Percentiles rank a stretch among this genome's conserved stretches.
phyloP scores from a whole-genome alignment of 2,113 vertebrate species.

The Apus apus region DNA sequence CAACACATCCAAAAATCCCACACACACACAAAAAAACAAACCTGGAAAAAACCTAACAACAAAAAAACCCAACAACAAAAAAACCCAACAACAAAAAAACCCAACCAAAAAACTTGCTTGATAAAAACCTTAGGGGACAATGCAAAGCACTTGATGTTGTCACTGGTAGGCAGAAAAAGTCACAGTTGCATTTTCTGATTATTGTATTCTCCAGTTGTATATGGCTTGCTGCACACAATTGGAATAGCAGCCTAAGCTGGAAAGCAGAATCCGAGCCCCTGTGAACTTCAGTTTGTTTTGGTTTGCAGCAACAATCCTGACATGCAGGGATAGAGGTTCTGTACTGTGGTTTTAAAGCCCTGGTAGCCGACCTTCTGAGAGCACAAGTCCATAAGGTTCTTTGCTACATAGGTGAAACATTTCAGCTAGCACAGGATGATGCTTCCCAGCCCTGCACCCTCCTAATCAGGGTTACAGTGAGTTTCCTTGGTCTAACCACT shows the following conservation, averaged over 20 bases:
- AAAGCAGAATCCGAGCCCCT: neutral
- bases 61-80: too few species aligned
- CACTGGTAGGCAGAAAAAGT: neutral
- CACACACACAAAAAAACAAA: too few species aligned
- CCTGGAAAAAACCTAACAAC: too few species aligned
- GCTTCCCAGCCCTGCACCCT: neutral
- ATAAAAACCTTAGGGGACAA: neutral
- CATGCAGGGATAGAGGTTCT: fast-evolving
- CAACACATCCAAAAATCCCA: too few species aligned
- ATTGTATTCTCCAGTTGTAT: neutral
- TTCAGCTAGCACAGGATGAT: neutral
- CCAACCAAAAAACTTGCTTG: neutral
- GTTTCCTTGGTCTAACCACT: neutral
- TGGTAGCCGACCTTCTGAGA: neutral
- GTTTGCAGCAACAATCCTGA: neutral
- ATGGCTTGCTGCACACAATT: neutral
- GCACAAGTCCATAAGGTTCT: neutral
- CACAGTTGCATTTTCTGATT: neutral
- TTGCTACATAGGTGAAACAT: neutral
- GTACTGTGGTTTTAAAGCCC: neutral
- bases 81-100: too few species aligned
- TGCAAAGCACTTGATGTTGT: neutral
- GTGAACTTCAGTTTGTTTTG: neutral
- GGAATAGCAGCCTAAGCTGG: neutral
- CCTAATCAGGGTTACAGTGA: fast-evolving